A percentile compares a stretch with the other conserved stretches of the same genome.
Evolutionary conservation across 2,888 invertebrate genomes (phyloP).

Genomic region (Trypoxylon attenuatum): DNA sequence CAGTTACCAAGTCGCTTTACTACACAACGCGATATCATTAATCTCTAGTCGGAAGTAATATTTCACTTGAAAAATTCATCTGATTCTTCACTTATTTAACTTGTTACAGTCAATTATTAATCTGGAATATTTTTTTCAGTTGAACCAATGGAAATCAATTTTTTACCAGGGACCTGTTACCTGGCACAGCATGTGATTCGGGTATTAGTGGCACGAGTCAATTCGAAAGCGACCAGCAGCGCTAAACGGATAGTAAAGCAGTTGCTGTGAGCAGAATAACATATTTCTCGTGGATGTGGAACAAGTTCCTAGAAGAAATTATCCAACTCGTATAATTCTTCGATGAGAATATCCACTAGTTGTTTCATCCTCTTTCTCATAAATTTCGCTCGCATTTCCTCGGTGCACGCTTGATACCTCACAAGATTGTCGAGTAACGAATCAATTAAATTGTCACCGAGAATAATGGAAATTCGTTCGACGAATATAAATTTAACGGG

Average conservation of each 20-base stretch:
- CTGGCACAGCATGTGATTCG: no score
- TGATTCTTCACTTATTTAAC: no score
- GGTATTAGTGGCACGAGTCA: background rate
- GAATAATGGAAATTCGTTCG: background rate
- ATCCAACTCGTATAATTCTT: conserved; percentile 29
- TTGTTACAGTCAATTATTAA: no score
- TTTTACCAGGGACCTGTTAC: conserved; percentile 1
- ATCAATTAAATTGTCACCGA: background rate
- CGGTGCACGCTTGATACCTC: background rate
- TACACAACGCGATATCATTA: conserved; percentile 25
- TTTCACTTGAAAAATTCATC: no score
- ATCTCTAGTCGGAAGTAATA: no score
- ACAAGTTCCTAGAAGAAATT: background rate
- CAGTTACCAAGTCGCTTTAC: conserved; percentile 40
- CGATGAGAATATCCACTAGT: conserved; percentile 11
- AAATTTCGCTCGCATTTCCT: background rate
- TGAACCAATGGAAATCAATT: no score
- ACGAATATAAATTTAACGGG: background rate
- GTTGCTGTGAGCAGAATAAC: background rate
- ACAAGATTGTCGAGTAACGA: background rate
- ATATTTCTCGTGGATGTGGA: conserved; percentile 8
- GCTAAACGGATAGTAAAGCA: conserved; percentile 27
- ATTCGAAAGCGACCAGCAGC: conserved; percentile 3
- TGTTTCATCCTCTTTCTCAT: background rate
- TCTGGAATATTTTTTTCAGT: no score